Evolutionary conservation across 1,140 invertebrate species (phyloP).

Genomic region (Psix sp.): DNA sequence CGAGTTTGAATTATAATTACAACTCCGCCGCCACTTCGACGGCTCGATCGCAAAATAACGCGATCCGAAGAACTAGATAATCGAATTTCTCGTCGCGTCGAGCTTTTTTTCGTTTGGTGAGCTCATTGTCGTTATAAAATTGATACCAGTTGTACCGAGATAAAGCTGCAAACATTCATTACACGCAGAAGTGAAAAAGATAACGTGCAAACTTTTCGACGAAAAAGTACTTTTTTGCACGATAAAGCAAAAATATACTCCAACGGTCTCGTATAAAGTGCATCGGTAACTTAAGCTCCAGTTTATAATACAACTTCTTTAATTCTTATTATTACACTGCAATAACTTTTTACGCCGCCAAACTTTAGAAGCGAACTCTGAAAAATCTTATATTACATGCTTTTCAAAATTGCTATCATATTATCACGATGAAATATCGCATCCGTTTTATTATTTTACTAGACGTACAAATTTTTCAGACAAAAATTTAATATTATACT

Average conservation of each 20-base stretch:
- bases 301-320: constrained; percentile 42
- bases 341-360: constrained; percentile 39
- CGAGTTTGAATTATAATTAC: too few species aligned
- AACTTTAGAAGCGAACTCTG: constrained; percentile 26
- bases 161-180: constrained; percentile 50
- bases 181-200: constrained; percentile 47
- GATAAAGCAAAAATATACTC: constrained; percentile 49
- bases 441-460: too few species aligned
- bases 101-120: constrained; percentile 13
- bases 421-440: constrained; percentile 16
- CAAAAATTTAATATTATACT: too few species aligned
- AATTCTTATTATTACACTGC: constrained; percentile 42
- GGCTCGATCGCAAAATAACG: too few species aligned
- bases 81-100: background rate
- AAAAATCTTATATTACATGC: constrained; percentile 28
- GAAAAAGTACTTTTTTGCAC: constrained; percentile 45
- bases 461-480: too few species aligned
- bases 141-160: constrained; percentile 41
- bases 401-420: constrained; percentile 8
- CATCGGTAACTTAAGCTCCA: constrained; percentile 45
- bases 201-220: constrained; percentile 38
- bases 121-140: constrained; percentile 48
- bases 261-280: constrained; percentile 34
- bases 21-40: too few species aligned
- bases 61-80: background rate